Conservation (phyloP, 2,797 vertebrate genomes). For the Eleutherodactylus coqui region DNA sequence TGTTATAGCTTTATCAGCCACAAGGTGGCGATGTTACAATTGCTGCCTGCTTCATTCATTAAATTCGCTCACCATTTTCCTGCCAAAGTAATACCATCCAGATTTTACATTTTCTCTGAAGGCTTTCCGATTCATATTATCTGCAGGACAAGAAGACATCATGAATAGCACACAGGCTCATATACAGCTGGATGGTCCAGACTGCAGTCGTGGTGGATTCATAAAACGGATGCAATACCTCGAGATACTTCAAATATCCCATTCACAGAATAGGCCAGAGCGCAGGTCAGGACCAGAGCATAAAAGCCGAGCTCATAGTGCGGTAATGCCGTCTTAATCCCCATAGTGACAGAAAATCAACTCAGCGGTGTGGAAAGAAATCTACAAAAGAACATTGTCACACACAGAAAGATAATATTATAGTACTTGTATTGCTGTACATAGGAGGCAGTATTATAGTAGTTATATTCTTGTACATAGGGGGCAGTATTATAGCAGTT, state of each 20-base stretch:
- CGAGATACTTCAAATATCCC: conserved; percentile 89
- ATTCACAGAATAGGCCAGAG: conserved; percentile 84
- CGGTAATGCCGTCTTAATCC: conserved; percentile 87
- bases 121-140: conserved; percentile 84
- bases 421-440: background rate
- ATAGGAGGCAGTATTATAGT: background rate
- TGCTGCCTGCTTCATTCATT: background rate
- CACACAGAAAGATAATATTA: background rate
- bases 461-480: conserved; percentile 9
- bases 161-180: background rate
- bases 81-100: conserved; percentile 93
- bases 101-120: conserved; percentile 85
- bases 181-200: background rate
- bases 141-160: conserved; percentile 72
- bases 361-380: background rate
- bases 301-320: conserved; percentile 91
- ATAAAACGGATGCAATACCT: conserved; percentile 75
- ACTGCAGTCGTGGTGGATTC: background rate
- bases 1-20: background rate
- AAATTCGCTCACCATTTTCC: conserved; percentile 88
- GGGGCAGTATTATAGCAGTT: conserved; percentile 3
- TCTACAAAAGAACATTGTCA: background rate
- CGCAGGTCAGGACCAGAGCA: conserved; percentile 81
- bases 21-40: background rate
- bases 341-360: conserved; percentile 76